phyloP scores from a whole-genome alignment of 2,797 vertebrate species.

The Macropodus opercularis region DNA sequence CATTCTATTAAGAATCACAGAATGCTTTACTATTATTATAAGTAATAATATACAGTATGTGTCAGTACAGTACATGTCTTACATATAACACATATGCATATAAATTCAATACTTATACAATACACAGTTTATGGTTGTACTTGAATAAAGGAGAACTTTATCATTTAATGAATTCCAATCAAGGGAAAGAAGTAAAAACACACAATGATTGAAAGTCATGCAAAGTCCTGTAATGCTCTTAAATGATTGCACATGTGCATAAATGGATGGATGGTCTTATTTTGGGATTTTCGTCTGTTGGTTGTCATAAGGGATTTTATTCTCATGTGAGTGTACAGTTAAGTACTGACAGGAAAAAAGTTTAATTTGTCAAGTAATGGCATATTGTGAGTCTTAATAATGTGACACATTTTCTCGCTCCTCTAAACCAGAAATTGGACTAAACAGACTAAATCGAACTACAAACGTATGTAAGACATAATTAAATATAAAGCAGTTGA shows the following conservation, averaged over 20 bases:
- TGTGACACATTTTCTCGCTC: constrained; percentile 16
- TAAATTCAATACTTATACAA: background rate
- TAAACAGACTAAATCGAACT: too few relatives aligned
- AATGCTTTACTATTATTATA: too few relatives aligned
- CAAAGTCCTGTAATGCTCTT: constrained; percentile 49
- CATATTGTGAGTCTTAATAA: constrained; percentile 51
- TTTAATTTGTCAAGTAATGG: constrained; percentile 41
- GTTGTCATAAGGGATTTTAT: constrained; percentile 46
- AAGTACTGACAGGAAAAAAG: constrained; percentile 55
- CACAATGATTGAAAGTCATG: constrained; percentile 31
- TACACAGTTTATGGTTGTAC: too few relatives aligned
- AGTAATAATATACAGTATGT: too few relatives aligned
- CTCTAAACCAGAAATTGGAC: constrained; percentile 33
- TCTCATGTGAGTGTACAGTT: constrained; percentile 26
- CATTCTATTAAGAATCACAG: too few relatives aligned
- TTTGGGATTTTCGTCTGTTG: constrained; percentile 36
- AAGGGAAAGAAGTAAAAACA: constrained; percentile 34
- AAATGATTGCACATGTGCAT: constrained; percentile 27
- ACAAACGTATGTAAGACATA: too few relatives aligned
- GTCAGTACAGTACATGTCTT: too few relatives aligned
- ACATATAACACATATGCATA: background rate
- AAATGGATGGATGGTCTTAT: constrained; percentile 42
- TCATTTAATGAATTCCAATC: constrained; percentile 37
- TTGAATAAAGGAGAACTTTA: constrained; percentile 19
- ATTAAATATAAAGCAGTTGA: too few relatives aligned